Evolutionary conservation across 2,113 vertebrate species (phyloP).

Genomic region (Grus americana): DNA sequence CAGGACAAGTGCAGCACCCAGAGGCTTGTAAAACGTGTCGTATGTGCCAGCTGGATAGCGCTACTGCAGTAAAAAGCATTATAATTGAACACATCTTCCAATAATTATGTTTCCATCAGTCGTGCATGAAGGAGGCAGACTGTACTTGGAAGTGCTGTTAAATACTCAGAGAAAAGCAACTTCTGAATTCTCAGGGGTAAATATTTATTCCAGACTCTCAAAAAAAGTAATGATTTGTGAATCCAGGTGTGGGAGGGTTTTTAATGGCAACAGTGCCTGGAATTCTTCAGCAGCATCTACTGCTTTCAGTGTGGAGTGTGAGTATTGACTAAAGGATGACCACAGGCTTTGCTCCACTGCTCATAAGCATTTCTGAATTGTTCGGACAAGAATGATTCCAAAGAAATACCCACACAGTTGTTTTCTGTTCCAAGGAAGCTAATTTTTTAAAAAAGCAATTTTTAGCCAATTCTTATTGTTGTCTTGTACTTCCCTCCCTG

Average conservation of each 20-base stretch:
- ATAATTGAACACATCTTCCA: background rate
- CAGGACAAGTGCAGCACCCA: conserved; percentile 7
- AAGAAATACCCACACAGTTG: background rate
- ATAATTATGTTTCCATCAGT: background rate
- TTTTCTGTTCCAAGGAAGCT: background rate
- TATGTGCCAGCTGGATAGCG: background rate
- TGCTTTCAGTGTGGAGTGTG: background rate
- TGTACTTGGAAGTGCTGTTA: background rate
- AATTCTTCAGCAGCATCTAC: background rate
- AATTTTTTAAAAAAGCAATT: background rate
- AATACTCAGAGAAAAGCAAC: background rate
- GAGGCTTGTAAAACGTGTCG: background rate
- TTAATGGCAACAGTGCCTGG: background rate
- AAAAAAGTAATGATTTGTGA: background rate
- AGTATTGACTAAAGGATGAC: background rate
- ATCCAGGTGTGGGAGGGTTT: background rate
- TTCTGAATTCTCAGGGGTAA: background rate
- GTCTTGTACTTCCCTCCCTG: background rate
- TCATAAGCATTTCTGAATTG: background rate
- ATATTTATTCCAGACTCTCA: conserved; percentile 6
- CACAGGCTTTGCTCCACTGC: background rate
- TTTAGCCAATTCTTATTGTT: background rate
- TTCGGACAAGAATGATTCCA: background rate
- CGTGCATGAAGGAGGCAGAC: background rate
- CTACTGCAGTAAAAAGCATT: background rate